phyloP scores from a whole-genome alignment of 2,888 invertebrate genomes.

The Oscheius sp. region DNA sequence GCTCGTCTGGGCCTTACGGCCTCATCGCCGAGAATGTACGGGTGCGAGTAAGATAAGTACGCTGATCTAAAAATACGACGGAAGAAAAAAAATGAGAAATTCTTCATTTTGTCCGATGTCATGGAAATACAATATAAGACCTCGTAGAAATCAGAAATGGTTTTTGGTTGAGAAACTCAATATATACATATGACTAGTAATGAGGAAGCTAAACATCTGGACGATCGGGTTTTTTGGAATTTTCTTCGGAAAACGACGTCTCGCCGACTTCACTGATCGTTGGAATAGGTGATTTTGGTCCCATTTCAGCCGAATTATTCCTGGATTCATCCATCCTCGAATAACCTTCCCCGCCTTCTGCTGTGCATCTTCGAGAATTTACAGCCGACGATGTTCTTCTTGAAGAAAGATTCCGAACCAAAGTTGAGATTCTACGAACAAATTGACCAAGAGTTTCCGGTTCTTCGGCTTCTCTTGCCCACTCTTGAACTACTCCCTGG shows the following conservation, averaged over 20 bases:
- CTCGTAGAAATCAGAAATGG: too few species aligned
- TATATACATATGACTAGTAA: slow-evolving; percentile 1
- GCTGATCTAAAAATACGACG: too few species aligned
- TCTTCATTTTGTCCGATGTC: too few species aligned
- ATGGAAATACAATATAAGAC: too few species aligned
- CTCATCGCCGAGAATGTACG: too few species aligned
- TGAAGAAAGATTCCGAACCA: slow-evolving; percentile 43
- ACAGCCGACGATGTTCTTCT: slow-evolving; percentile 20
- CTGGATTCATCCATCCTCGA: slow-evolving; percentile 49
- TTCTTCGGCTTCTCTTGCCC: slow-evolving; percentile 56
- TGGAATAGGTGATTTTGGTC: background rate
- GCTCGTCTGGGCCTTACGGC: too few species aligned
- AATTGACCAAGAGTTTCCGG: slow-evolving; percentile 54
- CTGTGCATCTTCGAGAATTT: slow-evolving; percentile 12
- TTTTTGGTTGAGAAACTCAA: background rate
- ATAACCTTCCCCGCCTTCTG: slow-evolving; percentile 32
- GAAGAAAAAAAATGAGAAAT: too few species aligned
- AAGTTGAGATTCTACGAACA: slow-evolving; percentile 51
- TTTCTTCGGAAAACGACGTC: slow-evolving; percentile 9
- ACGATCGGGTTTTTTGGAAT: slow-evolving; percentile 10
- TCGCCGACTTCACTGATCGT: background rate
- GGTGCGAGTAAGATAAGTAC: too few species aligned
- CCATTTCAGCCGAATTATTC: slow-evolving; percentile 49
- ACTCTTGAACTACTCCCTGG: slow-evolving; percentile 87
- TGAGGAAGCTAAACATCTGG: slow-evolving; percentile 5